Conservation (phyloP, 2,113 vertebrate species). For the Forbesichthys agassizii region DNA sequence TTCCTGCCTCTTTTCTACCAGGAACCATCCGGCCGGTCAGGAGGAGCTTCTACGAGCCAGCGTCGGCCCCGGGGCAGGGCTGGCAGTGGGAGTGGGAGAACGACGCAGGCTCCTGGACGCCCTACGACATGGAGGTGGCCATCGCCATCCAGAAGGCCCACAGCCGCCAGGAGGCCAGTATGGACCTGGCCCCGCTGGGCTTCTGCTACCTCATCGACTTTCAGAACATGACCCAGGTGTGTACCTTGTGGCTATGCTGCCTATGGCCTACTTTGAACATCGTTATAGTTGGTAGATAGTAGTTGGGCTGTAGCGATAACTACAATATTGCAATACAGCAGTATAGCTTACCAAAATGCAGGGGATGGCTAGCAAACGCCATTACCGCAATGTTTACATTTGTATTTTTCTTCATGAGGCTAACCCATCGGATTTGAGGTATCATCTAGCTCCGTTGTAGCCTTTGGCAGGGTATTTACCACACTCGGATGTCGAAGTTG, state of each 20-base stretch:
- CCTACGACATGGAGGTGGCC: conserved; percentile 95
- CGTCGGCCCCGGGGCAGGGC: conserved; percentile 91
- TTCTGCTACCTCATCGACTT: conserved; percentile 97
- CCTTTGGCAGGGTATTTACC: too few relatives aligned
- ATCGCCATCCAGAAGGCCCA: conserved; percentile 93
- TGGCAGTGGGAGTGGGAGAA: conserved; percentile 99
- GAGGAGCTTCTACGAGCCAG: conserved; percentile 92
- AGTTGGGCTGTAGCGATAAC: too few relatives aligned
- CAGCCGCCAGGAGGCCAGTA: conserved; percentile 90
- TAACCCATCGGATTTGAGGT: too few relatives aligned
- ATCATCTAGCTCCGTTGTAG: too few relatives aligned
- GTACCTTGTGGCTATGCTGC: background rate
- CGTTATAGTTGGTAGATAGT: too few relatives aligned
- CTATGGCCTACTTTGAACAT: too few relatives aligned
- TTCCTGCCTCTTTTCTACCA: conserved; percentile 43
- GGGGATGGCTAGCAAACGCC: too few relatives aligned
- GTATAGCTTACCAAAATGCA: too few relatives aligned
- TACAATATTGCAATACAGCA: too few relatives aligned
- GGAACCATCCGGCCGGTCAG: conserved; percentile 93
- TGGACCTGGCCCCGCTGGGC: conserved; percentile 93
- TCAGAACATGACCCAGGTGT: conserved; percentile 94
- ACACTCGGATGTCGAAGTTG: too few relatives aligned
- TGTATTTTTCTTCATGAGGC: too few relatives aligned
- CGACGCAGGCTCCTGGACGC: conserved; percentile 89
- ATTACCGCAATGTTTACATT: too few relatives aligned